Evolutionary conservation across 2,113 vertebrate genomes (phyloP).

Genomic region (Colaptes auratus): DNA sequence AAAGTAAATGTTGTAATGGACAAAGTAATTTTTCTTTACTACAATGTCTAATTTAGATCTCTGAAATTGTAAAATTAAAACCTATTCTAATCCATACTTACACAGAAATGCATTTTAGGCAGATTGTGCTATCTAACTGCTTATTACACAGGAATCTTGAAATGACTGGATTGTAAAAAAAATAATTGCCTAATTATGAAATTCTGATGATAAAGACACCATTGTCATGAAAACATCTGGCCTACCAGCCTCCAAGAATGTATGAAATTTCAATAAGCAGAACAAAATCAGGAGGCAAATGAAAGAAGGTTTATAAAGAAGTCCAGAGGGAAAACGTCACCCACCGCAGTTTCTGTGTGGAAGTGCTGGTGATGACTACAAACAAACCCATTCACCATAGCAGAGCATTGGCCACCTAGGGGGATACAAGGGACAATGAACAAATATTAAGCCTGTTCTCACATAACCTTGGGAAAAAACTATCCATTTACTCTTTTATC

Average conservation of each 20-base stretch:
- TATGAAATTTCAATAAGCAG: conserved; percentile 38
- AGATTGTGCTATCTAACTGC: conserved; percentile 52
- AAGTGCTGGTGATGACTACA: not conserved
- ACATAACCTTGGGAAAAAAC: not conserved
- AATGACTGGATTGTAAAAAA: conserved; percentile 54
- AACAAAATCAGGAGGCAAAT: conserved; percentile 13
- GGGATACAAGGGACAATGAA: not conserved
- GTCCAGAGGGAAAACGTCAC: not conserved
- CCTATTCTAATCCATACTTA: conserved; percentile 34
- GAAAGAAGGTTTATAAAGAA: conserved; percentile 29
- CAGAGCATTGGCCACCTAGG: not conserved
- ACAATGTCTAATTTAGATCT: conserved; percentile 54
- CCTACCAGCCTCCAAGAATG: not conserved
- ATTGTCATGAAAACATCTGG: conserved; percentile 66
- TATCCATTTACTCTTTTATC: not conserved
- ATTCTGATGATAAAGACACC: conserved; percentile 41
- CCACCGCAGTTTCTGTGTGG: not conserved
- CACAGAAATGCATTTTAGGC: conserved; percentile 17
- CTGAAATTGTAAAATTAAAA: conserved; percentile 62
- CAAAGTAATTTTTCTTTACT: conserved; percentile 34
- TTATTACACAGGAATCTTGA: conserved; percentile 35
- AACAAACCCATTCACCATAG: not conserved
- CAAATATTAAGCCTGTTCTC: not conserved
- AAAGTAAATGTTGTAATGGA: not conserved
- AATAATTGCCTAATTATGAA: conserved; percentile 57